These are phyloP conservation scores for Pipistrellus nathusii DNA, from an alignment of 2,797 vertebrate species.

Conservation along the genomic window DNA sequence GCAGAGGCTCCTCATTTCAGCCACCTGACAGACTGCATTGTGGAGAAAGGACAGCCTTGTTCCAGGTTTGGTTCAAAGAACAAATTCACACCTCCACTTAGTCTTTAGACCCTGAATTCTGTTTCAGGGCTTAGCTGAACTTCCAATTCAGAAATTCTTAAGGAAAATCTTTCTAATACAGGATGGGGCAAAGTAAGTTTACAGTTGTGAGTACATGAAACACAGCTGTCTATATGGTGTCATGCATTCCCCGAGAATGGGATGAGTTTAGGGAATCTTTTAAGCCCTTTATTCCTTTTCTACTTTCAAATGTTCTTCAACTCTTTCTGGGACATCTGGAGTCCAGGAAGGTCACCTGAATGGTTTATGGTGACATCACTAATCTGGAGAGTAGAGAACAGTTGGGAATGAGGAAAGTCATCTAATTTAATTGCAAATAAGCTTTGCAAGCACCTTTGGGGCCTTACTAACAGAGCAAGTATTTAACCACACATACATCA, in stretches of 20 bases:
- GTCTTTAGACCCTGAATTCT: slow-evolving; percentile 43
- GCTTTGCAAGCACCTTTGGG: not conserved
- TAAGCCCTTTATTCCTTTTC: not conserved
- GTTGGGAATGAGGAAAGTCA: not conserved
- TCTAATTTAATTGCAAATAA: slow-evolving; percentile 1
- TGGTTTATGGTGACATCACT: not conserved
- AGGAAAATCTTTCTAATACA: not conserved
- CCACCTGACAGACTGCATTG: not conserved
- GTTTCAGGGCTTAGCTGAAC: slow-evolving; percentile 16
- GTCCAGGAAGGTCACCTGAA: not conserved
- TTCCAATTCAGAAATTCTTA: slow-evolving; percentile 50
- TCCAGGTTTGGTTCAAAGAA: not conserved
- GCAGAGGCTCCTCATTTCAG: not conserved
- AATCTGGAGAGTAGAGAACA: not conserved
- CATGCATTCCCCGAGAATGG: not conserved
- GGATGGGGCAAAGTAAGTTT: not conserved
- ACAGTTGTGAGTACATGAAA: not conserved
- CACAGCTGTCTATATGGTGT: not conserved
- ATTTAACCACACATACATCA: not conserved
- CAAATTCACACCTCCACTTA: not conserved
- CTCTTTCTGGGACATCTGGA: not conserved
- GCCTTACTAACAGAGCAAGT: not conserved
- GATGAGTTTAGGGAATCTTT: not conserved
- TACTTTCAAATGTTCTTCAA: not conserved
- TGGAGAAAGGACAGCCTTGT: not conserved